These are phyloP conservation scores for Kryptolebias ocellatus DNA, from an alignment of 2,797 vertebrate species.

Conservation along the genomic window DNA sequence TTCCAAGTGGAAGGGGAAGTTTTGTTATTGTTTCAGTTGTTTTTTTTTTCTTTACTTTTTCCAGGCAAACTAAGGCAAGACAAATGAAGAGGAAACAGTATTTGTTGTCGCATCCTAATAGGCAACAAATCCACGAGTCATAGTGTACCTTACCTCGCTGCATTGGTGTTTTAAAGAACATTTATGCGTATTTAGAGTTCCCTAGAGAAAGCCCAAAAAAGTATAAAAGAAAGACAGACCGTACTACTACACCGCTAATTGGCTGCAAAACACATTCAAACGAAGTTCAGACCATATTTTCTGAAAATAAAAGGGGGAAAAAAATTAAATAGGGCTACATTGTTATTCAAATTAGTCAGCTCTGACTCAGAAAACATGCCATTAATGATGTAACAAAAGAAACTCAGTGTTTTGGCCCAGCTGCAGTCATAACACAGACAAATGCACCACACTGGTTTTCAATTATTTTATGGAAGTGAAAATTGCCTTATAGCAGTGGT, in stretches of 20 bases:
- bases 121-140: constrained; percentile 34
- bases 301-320: constrained; percentile 27
- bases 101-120: constrained; percentile 36
- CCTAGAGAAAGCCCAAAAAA: constrained; percentile 10
- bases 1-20: not conserved
- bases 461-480: constrained; percentile 53
- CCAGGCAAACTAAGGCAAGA: constrained; percentile 8
- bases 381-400: constrained; percentile 64
- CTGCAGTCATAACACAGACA: constrained; percentile 53
- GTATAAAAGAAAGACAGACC: constrained; percentile 27
- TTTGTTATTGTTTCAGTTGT: not conserved
- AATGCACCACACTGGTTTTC: constrained; percentile 62
- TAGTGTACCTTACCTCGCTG: constrained; percentile 26
- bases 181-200: constrained; percentile 53
- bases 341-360: constrained; percentile 68
- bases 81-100: constrained; percentile 28
- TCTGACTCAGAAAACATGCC: constrained; percentile 51
- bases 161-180: constrained; percentile 39
- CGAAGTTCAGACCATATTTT: constrained; percentile 52
- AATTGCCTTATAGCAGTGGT: constrained; percentile 55
- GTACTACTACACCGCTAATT: constrained; percentile 57
- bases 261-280: constrained; percentile 59
- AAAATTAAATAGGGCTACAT: constrained; percentile 50
- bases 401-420: constrained; percentile 43
- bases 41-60: constrained; percentile 1